Evolutionary conservation across 2,888 invertebrate genomes (phyloP).

Genomic region (Nomada fucata): DNA sequence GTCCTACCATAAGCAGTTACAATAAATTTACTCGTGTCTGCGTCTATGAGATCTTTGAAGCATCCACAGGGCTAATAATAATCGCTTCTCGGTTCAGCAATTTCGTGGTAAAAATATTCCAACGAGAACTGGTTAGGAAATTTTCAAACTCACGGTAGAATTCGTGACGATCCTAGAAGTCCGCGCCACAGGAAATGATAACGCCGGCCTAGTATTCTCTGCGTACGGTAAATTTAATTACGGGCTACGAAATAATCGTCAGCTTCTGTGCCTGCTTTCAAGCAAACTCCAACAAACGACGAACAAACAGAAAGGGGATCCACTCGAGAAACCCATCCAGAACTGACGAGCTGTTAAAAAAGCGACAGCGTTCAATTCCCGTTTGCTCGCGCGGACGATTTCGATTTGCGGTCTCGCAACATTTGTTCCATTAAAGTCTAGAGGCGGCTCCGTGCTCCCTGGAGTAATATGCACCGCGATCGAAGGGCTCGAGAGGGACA

Average conservation of each 20-base stretch:
- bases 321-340: constrained; percentile 1
- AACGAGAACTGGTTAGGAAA: neutral
- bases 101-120: neutral
- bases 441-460: constrained; percentile 67
- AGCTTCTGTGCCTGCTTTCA: neutral
- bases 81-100: neutral
- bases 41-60: neutral
- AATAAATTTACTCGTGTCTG: constrained; percentile 27
- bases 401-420: constrained; percentile 69
- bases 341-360: constrained; percentile 6
- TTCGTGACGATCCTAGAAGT: too few relatives aligned
- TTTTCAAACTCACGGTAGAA: neutral
- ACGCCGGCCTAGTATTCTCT: too few relatives aligned
- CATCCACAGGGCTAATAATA: constrained; percentile 1
- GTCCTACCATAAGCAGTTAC: constrained; percentile 10
- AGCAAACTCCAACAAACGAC: neutral
- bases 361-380: constrained; percentile 31
- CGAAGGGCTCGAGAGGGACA: constrained; percentile 65
- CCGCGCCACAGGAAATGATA: too few relatives aligned
- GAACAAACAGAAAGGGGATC: constrained; percentile 16
- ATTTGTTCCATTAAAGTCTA: constrained; percentile 80
- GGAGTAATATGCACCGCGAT: constrained; percentile 66
- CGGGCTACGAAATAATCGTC: neutral
- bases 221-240: neutral
- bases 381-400: constrained; percentile 25